phyloP scores from a whole-genome alignment of 2,797 vertebrate species.

The Tachyglossus aculeatus region DNA sequence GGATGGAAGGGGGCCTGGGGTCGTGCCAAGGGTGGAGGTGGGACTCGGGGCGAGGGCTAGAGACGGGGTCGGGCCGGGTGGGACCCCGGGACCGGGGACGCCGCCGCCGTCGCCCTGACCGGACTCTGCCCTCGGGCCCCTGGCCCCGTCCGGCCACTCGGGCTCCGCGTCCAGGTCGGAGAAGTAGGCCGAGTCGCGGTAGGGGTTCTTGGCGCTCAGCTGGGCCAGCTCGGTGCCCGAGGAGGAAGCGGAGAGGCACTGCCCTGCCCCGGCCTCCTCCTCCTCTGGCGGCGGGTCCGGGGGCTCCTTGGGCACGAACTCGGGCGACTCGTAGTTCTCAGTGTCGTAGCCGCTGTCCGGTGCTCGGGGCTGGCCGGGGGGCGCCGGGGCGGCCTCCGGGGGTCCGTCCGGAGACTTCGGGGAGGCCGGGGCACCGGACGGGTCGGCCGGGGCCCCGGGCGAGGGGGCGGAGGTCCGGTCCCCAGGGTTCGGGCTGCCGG shows the following conservation, averaged over 20 bases:
- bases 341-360: conserved; percentile 96
- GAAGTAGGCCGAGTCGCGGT: conserved; percentile 95
- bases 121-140: not conserved
- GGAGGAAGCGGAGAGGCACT: conserved; percentile 48
- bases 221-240: conserved; percentile 73
- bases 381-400: conserved; percentile 74
- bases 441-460: conserved; percentile 88
- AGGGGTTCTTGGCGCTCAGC: conserved; percentile 83
- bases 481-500: conserved; percentile 71
- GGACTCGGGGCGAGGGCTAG: not conserved
- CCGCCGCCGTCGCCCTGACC: rapidly evolving
- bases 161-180: conserved; percentile 90
- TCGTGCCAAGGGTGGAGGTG: not conserved
- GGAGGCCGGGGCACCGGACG: conserved; percentile 84
- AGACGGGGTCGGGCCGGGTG: not conserved
- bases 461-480: conserved; percentile 78
- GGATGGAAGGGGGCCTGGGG: not conserved
- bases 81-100: not conserved
- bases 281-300: conserved; percentile 80
- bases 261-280: conserved; percentile 46
- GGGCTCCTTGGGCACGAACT: conserved; percentile 91
- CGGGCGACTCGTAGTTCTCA: conserved; percentile 94
- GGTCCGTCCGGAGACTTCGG: conserved; percentile 78
- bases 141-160: conserved; percentile 66
- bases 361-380: conserved; percentile 84